Base-by-base conservation (phyloP, 92 coral and sea anemone species). In the Parazoanthus darwini region DNA sequence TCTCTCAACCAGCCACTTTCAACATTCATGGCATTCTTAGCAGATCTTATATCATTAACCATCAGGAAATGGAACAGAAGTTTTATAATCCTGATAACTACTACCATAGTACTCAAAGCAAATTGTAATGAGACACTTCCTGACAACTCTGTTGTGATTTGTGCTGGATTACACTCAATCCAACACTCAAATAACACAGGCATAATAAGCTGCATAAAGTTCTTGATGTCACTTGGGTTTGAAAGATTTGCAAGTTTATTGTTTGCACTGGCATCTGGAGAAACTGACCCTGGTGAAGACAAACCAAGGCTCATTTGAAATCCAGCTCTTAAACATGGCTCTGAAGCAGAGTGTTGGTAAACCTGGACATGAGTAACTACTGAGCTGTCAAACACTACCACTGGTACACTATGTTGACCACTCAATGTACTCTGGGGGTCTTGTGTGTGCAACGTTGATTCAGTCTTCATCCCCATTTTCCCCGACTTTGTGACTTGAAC, bases 131-230 rank as follows among this genome's bases (percentile, higher is more conserved):
- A 39, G 6, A 70, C 88, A 82, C 82, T 87, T 54, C 90, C 92
- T 33, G 94, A 95, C 6, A 94, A 88, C n/a, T 91, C 91, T 35
- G 95, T 92, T 6, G 92, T 46, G 89, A 95, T 91, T 88, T 96
- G 92, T 1, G 94, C 92, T 33, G 99, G 98, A 85, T 90, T 91
- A 58, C 98, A 97, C 51, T 97, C 98, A 13, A 97, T 86, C 99
- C 99, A 97, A 43, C 94, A 96, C 88, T 97, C 97, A 70, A 97
- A 79, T 43, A 97, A 86, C 77, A 94, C 85, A 58, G 99, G 98
- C 14, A 96, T 89, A 74, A 95, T 86, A 6, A 74, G 88, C 79
- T 92, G 82, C 77, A 90, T 90, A 80, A 97, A 91, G 18, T 93
- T 89, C 74, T 87, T 91, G 8, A 89, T 70, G 68, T 88, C 81